Base-by-base conservation (phyloP, 2,888 invertebrate species). In the Tenthredo mesomela region DNA sequence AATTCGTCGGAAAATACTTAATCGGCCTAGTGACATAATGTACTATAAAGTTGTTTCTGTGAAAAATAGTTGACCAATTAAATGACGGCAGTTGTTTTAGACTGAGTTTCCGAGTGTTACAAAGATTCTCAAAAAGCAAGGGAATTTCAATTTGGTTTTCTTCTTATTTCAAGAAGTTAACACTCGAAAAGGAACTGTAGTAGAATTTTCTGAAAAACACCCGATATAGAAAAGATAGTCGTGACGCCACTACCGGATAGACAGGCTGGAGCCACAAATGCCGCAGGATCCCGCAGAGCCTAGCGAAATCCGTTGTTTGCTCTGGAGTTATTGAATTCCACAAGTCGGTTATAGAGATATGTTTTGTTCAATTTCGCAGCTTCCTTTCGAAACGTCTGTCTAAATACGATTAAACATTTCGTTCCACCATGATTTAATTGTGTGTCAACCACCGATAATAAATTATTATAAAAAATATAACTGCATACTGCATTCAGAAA, bases 221-320 rank as follows among this genome's bases (percentile, higher is more conserved):
- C 37, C 80, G 21, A 61, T 33, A 58, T n/a, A 61, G 50, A 77
- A 25, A 21, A 6, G 40, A 80, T 18, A 3, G 21, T 61, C 40
- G 61, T 61, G 80, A 80, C 80, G 80, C 40, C 21, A 80, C 61
- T 61, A 61, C 37, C 33, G 21, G 47, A 82, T 29, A 21, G 67
- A 82, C 82, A 65, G 82, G 47, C 67, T 58, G 82, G 82, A 82
- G 82, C 82, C 82, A 82, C n/a, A 25, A 82, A 67, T 82, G 82
- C 82, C 82, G 82, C 82, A 82, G 82, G n/a, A 82, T 82, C 70
- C 82, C 82, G 82, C 82, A 82, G 82, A 82, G 40, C 47, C 82
- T 67, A 43, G 47, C 47, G 47, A 78, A 67, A 33, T 67, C 67
- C 67, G 43, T 67, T 29, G 43, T 67, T 82, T 67, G 82, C 67